A percentile compares a stretch with the other conserved stretches of the same genome.
Evolutionary conservation across 2,888 invertebrate species (phyloP).

Genomic region (Scaeva pyrastri): DNA sequence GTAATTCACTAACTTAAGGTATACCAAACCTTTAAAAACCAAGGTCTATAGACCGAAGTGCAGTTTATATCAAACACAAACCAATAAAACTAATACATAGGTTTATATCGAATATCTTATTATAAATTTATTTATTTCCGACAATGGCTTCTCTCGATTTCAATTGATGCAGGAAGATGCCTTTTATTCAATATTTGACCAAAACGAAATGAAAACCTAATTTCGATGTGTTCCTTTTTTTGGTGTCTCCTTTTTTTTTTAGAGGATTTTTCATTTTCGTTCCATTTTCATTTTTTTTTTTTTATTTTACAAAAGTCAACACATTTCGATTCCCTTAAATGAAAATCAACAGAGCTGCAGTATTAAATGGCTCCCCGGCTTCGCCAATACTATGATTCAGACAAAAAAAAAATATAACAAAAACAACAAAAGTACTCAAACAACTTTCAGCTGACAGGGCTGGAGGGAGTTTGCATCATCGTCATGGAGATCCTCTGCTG

Average conservation of each 20-base stretch:
- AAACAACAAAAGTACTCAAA: slow-evolving; percentile 18
- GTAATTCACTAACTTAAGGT: too few relatives aligned
- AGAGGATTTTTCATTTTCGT: background rate
- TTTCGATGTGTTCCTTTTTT: slow-evolving; percentile 16
- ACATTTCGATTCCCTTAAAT: slow-evolving; percentile 62
- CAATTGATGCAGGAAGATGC: background rate
- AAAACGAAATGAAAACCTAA: slow-evolving; percentile 13
- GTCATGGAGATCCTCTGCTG: background rate
- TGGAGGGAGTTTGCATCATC: slow-evolving; percentile 25
- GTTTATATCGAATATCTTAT: background rate
- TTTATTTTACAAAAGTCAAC: slow-evolving; percentile 58
- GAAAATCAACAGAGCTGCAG: slow-evolving; percentile 64
- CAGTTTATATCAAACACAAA: too few relatives aligned
- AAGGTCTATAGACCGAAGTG: background rate
- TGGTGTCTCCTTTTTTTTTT: background rate
- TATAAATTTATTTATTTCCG: background rate
- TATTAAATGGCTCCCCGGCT: slow-evolving; percentile 22
- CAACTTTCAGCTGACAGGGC: slow-evolving; percentile 16
- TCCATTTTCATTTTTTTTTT: background rate
- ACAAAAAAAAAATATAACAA: slow-evolving; percentile 3
- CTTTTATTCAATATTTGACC: slow-evolving; percentile 33
- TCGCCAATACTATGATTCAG: slow-evolving; percentile 24
- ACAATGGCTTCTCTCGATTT: background rate
- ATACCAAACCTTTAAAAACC: background rate
- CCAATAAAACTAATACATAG: background rate